Base-by-base conservation (phyloP, 2,113 vertebrate species). In the Acrocephalus arundinaceus region DNA sequence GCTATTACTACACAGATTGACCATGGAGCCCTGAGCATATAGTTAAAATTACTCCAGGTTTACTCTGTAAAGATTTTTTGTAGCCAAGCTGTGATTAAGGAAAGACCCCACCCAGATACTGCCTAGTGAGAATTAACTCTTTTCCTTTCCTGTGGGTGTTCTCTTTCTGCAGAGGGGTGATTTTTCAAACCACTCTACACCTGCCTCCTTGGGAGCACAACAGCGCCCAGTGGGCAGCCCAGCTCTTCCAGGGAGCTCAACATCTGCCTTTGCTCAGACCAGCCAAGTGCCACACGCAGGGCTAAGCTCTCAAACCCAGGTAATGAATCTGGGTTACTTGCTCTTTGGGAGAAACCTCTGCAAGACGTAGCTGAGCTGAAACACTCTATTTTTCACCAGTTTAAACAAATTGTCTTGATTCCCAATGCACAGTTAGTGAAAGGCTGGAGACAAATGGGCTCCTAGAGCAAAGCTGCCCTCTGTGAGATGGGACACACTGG, bases 201-300 rank as follows among this genome's bases (percentile, higher is more conserved):
- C 14, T 12, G 21, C 45, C 48, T 24, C 72, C 30, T 13, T 3
- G 6, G n/a, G 2, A 17, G 0, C 2, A 59, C n/a, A 33, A 67
- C 72, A 23, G 41, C 0, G 2, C 14, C 66, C 79, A 4, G n/a
- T 4, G 3, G 27, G 52, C 4, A 0, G 23, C 51, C 9, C 3
- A n/a, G 66, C 63, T 35, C 25, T 35, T 13, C 11, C 33, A 4
- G 31, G 84, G 16, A 23, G 41, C 59, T 39, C 70, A 72, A 24
- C 15, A 27, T 24, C 58, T 35, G 55, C 6, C 4, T 58, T 57
- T 15, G 28, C 45, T 37, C 61, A 43, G n/a, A 52, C 1, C 68
- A 66, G 41, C 41, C 31, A 31, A 15, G 30, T 7, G 28, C 33
- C 52, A 28, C 9, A 2, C 49, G 0, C 22, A 5, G 39, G 49